Conservation (phyloP, 1,140 invertebrate genomes). For the Microplitis mediator region DNA sequence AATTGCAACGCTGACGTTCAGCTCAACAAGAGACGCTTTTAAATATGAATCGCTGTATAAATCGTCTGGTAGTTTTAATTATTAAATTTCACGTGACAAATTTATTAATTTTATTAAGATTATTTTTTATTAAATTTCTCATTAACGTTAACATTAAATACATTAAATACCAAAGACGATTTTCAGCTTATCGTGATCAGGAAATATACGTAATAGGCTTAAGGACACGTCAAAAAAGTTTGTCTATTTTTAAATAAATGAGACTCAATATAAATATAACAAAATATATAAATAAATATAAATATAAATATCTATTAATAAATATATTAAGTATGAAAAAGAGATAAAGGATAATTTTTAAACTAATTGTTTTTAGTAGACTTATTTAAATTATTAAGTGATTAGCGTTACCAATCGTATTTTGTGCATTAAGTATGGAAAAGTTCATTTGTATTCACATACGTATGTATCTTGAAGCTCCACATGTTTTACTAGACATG, state of each 20-base stretch:
- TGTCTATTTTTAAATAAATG: slow-evolving; percentile 60
- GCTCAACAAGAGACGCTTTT: slow-evolving; percentile 17
- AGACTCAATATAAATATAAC: slow-evolving; percentile 26
- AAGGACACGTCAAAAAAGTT: slow-evolving; percentile 54
- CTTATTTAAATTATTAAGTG: slow-evolving; percentile 42
- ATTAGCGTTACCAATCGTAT: slow-evolving; percentile 36
- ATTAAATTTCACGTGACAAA: not conserved
- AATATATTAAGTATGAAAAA: not conserved
- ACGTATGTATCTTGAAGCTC: not conserved
- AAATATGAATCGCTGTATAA: slow-evolving; percentile 1
- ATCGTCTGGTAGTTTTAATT: not conserved
- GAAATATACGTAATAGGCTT: slow-evolving; percentile 63
- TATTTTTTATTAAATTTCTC: not conserved
- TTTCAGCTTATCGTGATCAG: slow-evolving; percentile 55
- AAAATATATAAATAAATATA: slow-evolving; percentile 13
- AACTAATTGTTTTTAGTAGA: too few relatives aligned
- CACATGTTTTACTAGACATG: not conserved
- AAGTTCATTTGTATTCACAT: not conserved
- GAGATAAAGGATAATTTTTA: slow-evolving; percentile 33
- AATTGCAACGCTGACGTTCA: slow-evolving; percentile 21
- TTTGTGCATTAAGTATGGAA: slow-evolving; percentile 20
- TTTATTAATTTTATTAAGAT: not conserved
- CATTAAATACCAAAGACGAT: slow-evolving; percentile 26
- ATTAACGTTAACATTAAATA: not conserved
- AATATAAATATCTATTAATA: slow-evolving; percentile 5